phyloP scores from a whole-genome alignment of 2,113 vertebrate species.

The Anoura caudifer region DNA sequence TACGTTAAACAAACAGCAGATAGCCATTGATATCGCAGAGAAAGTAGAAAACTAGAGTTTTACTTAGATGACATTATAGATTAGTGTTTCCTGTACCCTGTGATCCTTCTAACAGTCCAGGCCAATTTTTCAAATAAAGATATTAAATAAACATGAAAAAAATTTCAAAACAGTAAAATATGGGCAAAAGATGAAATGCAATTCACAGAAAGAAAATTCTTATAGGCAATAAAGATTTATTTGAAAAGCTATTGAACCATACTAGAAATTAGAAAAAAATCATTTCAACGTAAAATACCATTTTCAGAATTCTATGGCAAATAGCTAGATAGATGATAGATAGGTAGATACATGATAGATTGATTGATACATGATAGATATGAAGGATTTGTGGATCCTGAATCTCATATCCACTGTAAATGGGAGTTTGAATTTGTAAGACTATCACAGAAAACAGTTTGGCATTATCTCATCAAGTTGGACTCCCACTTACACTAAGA shows the following conservation, averaged over 20 bases:
- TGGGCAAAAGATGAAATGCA: background rate
- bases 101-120: background rate
- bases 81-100: background rate
- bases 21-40: background rate
- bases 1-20: background rate
- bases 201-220: background rate
- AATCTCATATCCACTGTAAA: slow-evolving; percentile 46
- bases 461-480: slow-evolving; percentile 51
- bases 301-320: background rate
- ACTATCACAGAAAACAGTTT: slow-evolving; percentile 56
- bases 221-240: background rate
- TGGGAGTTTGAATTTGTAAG: slow-evolving; percentile 57
- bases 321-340: background rate
- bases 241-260: background rate
- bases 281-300: background rate
- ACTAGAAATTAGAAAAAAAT: slow-evolving; percentile 16
- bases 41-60: background rate
- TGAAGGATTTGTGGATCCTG: background rate
- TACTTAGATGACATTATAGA: background rate
- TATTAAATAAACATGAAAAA: background rate
- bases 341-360: background rate
- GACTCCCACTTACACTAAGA: slow-evolving; percentile 66
- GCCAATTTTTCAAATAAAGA: background rate
- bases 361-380: background rate
- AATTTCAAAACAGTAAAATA: background rate